These are phyloP conservation scores for Amphiura filiformis DNA, from an alignment of 35 echinoderm and acorn worm genomes.

Conservation along the genomic window DNA sequence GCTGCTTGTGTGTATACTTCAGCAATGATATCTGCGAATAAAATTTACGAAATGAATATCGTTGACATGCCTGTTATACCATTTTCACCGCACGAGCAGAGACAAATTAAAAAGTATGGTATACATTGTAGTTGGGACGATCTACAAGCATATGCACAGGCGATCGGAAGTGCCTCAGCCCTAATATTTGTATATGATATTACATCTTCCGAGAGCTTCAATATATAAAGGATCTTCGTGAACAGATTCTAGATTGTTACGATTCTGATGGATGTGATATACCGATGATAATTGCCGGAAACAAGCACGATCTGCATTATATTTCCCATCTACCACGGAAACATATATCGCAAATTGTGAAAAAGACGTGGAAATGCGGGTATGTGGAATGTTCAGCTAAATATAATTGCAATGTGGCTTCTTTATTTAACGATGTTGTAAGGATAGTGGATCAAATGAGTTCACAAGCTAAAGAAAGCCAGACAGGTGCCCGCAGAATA, in stretches of 20 bases:
- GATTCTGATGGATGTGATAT: conserved; percentile 75
- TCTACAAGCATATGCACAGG: conserved; percentile 75
- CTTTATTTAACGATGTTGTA: conserved; percentile 89
- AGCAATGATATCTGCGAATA: conserved; percentile 71
- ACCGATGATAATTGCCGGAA: conserved; percentile 93
- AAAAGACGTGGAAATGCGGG: conserved; percentile 93
- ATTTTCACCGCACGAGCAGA: conserved; percentile 76
- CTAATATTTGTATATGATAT: conserved; percentile 95
- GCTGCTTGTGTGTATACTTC: conserved; percentile 85
- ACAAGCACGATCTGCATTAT: conserved; percentile 88
- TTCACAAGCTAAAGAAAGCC: conserved; percentile 55
- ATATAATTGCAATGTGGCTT: conserved; percentile 94
- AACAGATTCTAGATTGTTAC: conserved; percentile 91
- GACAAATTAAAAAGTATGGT: conserved; percentile 21
- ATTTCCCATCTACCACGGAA: conserved; percentile 61
- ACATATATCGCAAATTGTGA: conserved; percentile 93
- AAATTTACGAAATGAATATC: conserved; percentile 92
- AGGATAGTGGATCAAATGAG: conserved; percentile 70
- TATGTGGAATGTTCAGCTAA: conserved; percentile 94
- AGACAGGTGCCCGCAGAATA: conserved; percentile 59
- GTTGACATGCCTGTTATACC: conserved; percentile 93
- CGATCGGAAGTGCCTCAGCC: conserved; percentile 72
- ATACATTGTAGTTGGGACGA: conserved; percentile 74
- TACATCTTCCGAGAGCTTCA: conserved; percentile 90
- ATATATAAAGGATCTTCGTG: conserved; percentile 86